Percentiles rank a stretch among this genome's conserved stretches.
Conservation (phyloP, 2,888 invertebrate genomes). For the Ptychoptera contaminata region DNA sequence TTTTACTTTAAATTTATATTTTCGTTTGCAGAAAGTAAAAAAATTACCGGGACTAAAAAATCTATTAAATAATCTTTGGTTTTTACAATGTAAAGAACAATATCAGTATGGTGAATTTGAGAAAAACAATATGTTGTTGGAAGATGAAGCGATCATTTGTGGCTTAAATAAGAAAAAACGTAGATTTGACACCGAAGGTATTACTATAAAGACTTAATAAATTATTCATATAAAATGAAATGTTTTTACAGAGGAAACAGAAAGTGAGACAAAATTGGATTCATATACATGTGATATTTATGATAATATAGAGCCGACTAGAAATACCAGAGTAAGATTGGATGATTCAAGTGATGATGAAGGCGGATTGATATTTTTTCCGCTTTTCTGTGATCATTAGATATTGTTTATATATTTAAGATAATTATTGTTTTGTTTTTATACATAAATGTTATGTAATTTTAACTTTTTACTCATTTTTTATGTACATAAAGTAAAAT, state of each 20-base stretch:
- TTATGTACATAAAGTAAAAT: no score
- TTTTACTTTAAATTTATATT: not conserved
- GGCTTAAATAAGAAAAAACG: slow-evolving; percentile 2
- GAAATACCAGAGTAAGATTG: not conserved
- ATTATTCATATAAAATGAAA: no score
- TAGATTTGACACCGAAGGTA: not conserved
- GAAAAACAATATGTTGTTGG: slow-evolving; percentile 13
- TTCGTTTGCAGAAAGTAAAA: slow-evolving; percentile 16
- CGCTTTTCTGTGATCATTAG: slow-evolving; percentile 3
- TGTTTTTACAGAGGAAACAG: no score
- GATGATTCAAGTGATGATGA: not conserved
- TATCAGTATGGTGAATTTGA: slow-evolving; percentile 18
- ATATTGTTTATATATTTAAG: no score
- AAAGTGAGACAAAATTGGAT: no score
- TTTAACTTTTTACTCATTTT: no score
- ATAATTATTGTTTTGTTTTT: no score
- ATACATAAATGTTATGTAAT: no score
- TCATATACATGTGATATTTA: no score
- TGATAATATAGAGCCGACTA: no score
- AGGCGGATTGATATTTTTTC: not conserved
- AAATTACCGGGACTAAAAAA: slow-evolving; percentile 25
- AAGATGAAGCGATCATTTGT: slow-evolving; percentile 8
- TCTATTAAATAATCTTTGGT: slow-evolving; percentile 26
- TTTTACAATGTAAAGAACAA: slow-evolving; percentile 22
- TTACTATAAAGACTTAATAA: no score